These are phyloP conservation scores for Kryphioiulus occultus DNA, from an alignment of 2,888 invertebrate species.

Conservation along the genomic window DNA sequence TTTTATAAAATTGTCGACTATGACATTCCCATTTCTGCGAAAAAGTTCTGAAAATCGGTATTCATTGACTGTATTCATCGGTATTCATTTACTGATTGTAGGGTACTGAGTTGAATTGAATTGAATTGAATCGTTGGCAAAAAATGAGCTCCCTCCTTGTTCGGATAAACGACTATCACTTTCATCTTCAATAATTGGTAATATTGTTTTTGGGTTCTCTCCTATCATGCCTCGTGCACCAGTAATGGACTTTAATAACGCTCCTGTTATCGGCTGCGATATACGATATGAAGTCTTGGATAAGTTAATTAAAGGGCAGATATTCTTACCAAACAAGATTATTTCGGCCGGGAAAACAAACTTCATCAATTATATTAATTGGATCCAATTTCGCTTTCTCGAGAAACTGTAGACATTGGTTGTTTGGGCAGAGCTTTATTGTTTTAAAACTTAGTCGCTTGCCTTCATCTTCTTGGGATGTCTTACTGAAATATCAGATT, in stretches of 20 bases:
- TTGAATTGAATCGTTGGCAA: too few relatives aligned
- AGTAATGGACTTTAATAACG: conserved; percentile 30
- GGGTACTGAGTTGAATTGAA: too few relatives aligned
- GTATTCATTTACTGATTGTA: too few relatives aligned
- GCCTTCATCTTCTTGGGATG: neutral
- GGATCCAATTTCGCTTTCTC: neutral
- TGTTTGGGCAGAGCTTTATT: neutral
- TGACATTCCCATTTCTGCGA: too few relatives aligned
- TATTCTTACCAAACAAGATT: neutral
- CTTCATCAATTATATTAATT: conserved; percentile 13
- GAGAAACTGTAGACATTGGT: neutral
- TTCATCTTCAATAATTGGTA: neutral
- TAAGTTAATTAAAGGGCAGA: conserved; percentile 24
- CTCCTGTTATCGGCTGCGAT: neutral
- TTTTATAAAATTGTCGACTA: too few relatives aligned
- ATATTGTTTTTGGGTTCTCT: conserved; percentile 1
- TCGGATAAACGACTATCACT: neutral
- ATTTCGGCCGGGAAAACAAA: neutral
- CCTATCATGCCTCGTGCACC: neutral
- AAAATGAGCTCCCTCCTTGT: neutral
- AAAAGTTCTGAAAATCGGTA: too few relatives aligned
- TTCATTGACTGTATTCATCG: too few relatives aligned
- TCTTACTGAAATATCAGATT: neutral
- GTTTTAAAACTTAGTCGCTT: neutral
- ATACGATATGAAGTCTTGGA: neutral